phyloP scores from a whole-genome alignment of 2,113 vertebrate genomes.

The Deroptyus accipitrinus region DNA sequence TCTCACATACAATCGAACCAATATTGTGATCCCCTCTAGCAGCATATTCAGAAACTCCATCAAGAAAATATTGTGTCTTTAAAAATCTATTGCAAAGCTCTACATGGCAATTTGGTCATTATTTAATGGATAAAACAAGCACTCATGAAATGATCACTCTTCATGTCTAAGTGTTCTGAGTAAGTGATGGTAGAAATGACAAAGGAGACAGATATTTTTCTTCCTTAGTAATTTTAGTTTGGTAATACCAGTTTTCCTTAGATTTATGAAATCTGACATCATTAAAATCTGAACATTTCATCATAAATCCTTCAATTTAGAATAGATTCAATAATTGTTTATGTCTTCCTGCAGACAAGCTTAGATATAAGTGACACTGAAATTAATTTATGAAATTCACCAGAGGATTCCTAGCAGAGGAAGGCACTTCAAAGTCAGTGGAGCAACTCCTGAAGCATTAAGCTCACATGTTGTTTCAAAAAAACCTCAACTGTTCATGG shows the following conservation, averaged over 20 bases:
- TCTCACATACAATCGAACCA: not conserved
- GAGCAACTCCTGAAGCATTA: not conserved
- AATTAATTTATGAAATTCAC: not conserved
- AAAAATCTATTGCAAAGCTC: not conserved
- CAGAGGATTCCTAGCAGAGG: not conserved
- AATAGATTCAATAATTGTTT: conserved; percentile 6
- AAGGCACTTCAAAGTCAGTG: not conserved
- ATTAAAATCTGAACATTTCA: conserved; percentile 41
- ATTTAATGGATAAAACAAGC: conserved; percentile 48
- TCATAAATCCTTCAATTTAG: conserved; percentile 29
- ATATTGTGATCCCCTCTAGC: not conserved
- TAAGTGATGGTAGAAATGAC: conserved; percentile 4
- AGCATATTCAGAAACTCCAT: not conserved
- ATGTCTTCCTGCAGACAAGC: not conserved
- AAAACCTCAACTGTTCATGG: not conserved
- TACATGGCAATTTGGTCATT: not conserved
- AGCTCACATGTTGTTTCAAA: not conserved
- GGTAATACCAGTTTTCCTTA: not conserved
- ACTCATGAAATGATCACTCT: conserved; percentile 23
- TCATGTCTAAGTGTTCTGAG: conserved; percentile 34
- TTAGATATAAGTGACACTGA: not conserved
- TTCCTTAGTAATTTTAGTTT: not conserved
- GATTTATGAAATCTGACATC: conserved; percentile 40
- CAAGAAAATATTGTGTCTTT: not conserved
- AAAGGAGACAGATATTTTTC: conserved; percentile 39